phyloP scores from a whole-genome alignment of 2,113 vertebrate genomes.

The Solea senegalensis region DNA sequence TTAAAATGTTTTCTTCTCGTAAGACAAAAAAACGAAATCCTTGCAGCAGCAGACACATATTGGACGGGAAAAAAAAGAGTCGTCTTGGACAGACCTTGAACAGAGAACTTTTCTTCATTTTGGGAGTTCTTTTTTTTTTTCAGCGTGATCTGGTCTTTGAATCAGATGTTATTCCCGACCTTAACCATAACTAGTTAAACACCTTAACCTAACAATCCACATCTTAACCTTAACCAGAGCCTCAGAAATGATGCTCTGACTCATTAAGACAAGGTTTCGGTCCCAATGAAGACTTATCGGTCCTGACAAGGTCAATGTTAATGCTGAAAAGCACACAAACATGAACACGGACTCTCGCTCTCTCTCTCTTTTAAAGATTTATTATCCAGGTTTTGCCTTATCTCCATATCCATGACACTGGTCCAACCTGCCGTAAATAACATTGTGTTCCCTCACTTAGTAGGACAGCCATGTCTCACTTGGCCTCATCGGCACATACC shows the following conservation, averaged over 20 bases:
- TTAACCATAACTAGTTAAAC: no score
- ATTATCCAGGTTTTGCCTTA: slow-evolving; percentile 68
- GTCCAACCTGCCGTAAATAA: slow-evolving; percentile 72
- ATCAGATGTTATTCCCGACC: no score
- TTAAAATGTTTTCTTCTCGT: slow-evolving; percentile 20
- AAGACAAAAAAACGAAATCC: slow-evolving; percentile 8
- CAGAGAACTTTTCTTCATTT: slow-evolving; percentile 16
- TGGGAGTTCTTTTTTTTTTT: slow-evolving; percentile 45
- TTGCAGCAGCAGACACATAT: slow-evolving; percentile 5
- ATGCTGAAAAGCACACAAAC: slow-evolving; percentile 14
- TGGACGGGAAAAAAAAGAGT: slow-evolving; percentile 8
- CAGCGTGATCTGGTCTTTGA: no score
- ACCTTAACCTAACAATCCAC: no score
- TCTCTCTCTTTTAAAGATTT: slow-evolving; percentile 63
- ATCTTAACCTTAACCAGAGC: no score
- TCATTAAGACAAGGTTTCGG: slow-evolving; percentile 14
- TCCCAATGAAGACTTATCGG: slow-evolving; percentile 14
- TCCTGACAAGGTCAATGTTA: slow-evolving; percentile 14
- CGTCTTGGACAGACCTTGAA: slow-evolving; percentile 26
- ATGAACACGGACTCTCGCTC: slow-evolving; percentile 9
- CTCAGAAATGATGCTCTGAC: no score
- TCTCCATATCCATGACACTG: slow-evolving; percentile 73
- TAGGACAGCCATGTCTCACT: slow-evolving; percentile 65
- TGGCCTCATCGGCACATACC: slow-evolving; percentile 55
- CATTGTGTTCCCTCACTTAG: slow-evolving; percentile 79